phyloP scores from a whole-genome alignment of 2,113 vertebrate species.

The Taxidea taxus region DNA sequence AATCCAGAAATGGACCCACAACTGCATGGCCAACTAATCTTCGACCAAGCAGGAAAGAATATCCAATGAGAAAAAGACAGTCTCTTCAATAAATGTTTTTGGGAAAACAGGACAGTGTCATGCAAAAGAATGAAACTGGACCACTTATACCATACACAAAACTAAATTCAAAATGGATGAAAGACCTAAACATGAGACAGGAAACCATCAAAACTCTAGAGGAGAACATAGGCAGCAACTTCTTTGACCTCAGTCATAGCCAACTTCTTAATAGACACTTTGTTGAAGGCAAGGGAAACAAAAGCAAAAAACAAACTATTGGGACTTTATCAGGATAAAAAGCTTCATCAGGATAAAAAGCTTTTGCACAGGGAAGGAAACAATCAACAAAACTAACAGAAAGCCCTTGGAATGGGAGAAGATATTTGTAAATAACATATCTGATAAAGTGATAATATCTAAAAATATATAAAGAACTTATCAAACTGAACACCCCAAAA shows the following conservation, averaged over 20 bases:
- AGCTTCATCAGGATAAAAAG: background rate
- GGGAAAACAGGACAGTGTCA: too few species aligned
- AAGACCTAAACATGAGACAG: background rate
- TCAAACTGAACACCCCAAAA: background rate
- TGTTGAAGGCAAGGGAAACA: background rate
- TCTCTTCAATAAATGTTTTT: too few species aligned
- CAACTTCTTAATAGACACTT: background rate
- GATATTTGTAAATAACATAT: background rate
- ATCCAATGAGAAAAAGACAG: too few species aligned
- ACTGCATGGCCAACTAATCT: too few species aligned
- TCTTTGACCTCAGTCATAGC: background rate
- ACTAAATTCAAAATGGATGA: background rate
- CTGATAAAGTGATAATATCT: background rate
- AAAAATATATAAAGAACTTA: background rate
- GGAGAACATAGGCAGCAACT: background rate
- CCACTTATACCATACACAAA: background rate
- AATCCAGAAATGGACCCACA: too few species aligned
- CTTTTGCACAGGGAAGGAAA: background rate
- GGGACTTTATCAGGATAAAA: background rate
- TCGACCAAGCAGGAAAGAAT: too few species aligned
- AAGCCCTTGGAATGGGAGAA: background rate
- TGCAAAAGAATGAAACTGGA: too few species aligned
- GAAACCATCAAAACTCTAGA: background rate
- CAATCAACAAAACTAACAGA: background rate
- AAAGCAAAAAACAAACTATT: background rate